Percentiles rank a stretch among this genome's conserved stretches.
phyloP scores from a whole-genome alignment of 2,113 vertebrate genomes.

The Sceloporus undulatus region DNA sequence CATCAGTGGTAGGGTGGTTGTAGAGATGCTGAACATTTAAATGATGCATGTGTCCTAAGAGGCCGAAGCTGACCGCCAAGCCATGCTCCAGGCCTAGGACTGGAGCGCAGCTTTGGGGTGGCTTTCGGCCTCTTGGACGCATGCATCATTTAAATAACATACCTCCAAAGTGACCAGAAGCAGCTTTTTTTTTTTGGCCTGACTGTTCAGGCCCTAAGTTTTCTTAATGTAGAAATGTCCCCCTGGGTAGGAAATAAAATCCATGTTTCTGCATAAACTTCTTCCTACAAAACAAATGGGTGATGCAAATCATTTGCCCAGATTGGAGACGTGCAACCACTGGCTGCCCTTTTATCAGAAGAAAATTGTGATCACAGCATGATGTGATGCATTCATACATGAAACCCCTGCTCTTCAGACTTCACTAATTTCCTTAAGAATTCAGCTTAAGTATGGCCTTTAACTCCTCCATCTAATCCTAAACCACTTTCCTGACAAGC shows the following conservation, averaged over 20 bases:
- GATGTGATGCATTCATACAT: background rate
- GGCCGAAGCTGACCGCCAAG: too few relatives aligned
- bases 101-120: too few relatives aligned
- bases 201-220: background rate
- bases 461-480: constrained; percentile 45
- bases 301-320: background rate
- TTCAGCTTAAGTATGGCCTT: constrained; percentile 37
- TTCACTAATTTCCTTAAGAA: background rate
- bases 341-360: background rate
- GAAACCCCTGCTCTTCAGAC: background rate
- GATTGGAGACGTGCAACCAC: background rate
- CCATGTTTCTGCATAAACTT: background rate
- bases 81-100: too few relatives aligned
- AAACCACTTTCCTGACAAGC: constrained; percentile 48
- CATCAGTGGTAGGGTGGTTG: too few relatives aligned
- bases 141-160: too few relatives aligned
- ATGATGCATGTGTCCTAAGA: too few relatives aligned
- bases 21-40: too few relatives aligned
- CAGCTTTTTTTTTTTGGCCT: background rate
- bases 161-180: too few relatives aligned
- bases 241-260: background rate
- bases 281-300: background rate
- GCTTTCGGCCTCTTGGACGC: too few relatives aligned
- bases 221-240: background rate
- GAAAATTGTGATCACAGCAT: background rate